Base-by-base conservation (phyloP, 1,140 invertebrate genomes). In the Papilio aristodemus region DNA sequence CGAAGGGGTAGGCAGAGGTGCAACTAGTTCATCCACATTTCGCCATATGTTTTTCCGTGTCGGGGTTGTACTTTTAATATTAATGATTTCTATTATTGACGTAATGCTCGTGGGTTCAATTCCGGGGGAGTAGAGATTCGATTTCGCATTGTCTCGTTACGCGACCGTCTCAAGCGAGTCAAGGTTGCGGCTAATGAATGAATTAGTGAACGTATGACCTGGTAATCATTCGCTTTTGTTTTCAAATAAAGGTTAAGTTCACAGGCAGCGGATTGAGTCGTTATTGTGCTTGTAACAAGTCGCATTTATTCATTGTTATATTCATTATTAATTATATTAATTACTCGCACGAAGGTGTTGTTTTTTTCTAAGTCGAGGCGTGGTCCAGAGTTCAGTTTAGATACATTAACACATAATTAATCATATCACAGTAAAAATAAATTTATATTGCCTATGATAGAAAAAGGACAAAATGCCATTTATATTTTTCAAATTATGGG, bases 141-240 rank as follows among this genome's bases (percentile, higher is more conserved):
- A 72, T 74, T 81, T 75, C 67, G 75, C 76, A 80, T 82, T 79
- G 80, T 82, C 70, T 75, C 73, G 74, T 75, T 73, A 75, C 71
- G 64, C 67, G 69, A 19, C 72, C 54, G 67, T 75, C 63, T 66
- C 39, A 32, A 59, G 17, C 37, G 10, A 46, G 63, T 81, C 81
- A 83, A 83, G 81, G 77, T 70, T 74, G 46, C 37, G 17, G 67
- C 62, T 64, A 67, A 78, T 77, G 71, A 76, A 76, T 75, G 75
- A 74, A 73, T 75, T 72, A 71, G 77, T 74, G 76, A 77, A 75
- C 59, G 73, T 71, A 69, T 43, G 39, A 64, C 62, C 54, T 60
- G 73, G 46, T 64, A 77, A 70, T 73, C 67, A 66, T 71, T 80
- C 71, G 76, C 68, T 71, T 71, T 69, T 67, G 68, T 75, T 70